These are phyloP conservation scores for Drosophila anomalipes DNA, from an alignment of 2,888 invertebrate genomes.

Conservation along the genomic window DNA sequence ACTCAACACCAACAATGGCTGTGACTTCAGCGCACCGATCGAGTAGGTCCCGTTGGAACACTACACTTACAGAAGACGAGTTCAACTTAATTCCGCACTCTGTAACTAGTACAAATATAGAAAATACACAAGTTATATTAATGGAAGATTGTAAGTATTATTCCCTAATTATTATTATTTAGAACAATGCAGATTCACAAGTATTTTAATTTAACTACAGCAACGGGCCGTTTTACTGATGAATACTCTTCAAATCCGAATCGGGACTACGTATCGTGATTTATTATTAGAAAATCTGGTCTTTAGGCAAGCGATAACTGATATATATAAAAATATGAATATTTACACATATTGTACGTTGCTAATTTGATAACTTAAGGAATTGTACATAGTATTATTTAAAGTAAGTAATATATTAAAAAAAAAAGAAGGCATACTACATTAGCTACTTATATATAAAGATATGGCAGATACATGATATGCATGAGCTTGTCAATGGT, in stretches of 20 bases:
- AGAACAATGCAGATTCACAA: background rate
- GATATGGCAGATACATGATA: background rate
- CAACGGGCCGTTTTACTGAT: conserved; percentile 83
- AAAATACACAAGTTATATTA: conserved; percentile 90
- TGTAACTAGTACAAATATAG: conserved; percentile 87
- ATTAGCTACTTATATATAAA: background rate
- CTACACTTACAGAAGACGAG: conserved; percentile 96
- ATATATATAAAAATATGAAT: background rate
- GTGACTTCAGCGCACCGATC: conserved; percentile 87
- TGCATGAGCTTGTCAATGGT: conserved; percentile 10
- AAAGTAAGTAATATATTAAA: background rate
- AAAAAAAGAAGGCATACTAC: background rate
- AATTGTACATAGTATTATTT: conserved; percentile 7
- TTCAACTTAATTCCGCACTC: conserved; percentile 96
- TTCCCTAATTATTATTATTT: background rate
- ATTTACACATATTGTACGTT: background rate
- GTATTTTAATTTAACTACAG: conserved; percentile 37
- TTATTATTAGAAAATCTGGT: conserved; percentile 23
- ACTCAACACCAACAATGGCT: conserved; percentile 89
- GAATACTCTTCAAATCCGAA: conserved; percentile 82
- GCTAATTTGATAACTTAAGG: background rate
- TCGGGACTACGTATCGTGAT: conserved; percentile 85
- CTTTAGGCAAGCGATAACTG: conserved; percentile 34
- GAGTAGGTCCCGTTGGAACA: conserved; percentile 93
- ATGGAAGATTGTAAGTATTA: conserved; percentile 90